A percentile compares a stretch with the other conserved stretches of the same genome.
Conservation (phyloP, 2,888 invertebrate species). For the Ramazzottius varieornatus region DNA sequence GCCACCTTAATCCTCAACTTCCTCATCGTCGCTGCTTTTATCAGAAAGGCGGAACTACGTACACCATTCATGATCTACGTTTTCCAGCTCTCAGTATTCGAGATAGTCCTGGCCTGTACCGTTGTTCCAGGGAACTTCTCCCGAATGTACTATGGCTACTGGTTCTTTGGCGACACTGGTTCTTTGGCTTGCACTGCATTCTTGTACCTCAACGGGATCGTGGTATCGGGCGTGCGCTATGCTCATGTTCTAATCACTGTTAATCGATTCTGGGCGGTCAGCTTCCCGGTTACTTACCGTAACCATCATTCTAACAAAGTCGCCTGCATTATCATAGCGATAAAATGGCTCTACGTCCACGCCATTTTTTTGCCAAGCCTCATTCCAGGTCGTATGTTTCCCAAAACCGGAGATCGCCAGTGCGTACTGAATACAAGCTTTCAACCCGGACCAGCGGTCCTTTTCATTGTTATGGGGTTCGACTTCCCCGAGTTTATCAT, state of each 20-base stretch:
- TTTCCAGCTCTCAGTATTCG: neutral
- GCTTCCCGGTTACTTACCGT: neutral
- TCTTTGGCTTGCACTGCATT: neutral
- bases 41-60: neutral
- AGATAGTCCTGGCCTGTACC: neutral
- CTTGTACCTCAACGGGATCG: neutral
- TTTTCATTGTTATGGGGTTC: neutral
- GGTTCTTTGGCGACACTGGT: neutral
- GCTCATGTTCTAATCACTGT: neutral
- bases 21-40: neutral
- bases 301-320: neutral
- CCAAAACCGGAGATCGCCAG: neutral
- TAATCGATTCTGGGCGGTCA: neutral
- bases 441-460: neutral
- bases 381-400: neutral
- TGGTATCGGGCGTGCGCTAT: neutral
- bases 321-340: neutral
- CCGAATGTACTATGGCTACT: neutral
- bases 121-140: neutral
- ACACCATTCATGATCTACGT: neutral
- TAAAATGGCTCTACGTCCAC: neutral
- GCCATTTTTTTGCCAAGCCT: neutral
- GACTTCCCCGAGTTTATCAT: neutral
- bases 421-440: neutral
- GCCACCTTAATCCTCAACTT: neutral